Percentiles rank a stretch among this genome's conserved stretches.
Evolutionary conservation across 2,888 invertebrate species (phyloP).

Genomic region (Aphidoletes aphidimyza): DNA sequence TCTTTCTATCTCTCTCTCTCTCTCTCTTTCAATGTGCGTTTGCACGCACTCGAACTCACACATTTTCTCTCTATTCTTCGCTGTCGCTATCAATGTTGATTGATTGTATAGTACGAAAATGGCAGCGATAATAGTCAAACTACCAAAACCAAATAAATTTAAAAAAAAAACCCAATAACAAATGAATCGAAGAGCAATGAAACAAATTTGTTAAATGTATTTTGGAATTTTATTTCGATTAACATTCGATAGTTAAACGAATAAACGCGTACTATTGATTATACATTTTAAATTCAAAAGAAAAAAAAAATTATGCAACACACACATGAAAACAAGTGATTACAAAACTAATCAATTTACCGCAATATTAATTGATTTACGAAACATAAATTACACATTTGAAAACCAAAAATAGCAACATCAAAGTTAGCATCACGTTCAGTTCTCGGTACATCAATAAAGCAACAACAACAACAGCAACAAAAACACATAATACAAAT

Average conservation of each 20-base stretch:
- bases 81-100: background rate
- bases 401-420: background rate
- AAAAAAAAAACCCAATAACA: too few species aligned
- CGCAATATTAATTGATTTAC: conserved; percentile 19
- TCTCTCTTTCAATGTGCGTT: background rate
- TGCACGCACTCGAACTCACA: too few species aligned
- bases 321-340: background rate
- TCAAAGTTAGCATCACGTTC: background rate
- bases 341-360: background rate
- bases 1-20: too few species aligned
- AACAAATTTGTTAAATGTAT: background rate
- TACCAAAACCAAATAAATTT: too few species aligned
- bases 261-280: background rate
- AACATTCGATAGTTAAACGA: background rate
- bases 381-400: background rate
- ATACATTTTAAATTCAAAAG: background rate
- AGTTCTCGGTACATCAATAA: conserved; percentile 12
- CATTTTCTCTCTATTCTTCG: too few species aligned
- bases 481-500: too few species aligned
- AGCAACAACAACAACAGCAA: background rate
- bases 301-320: background rate
- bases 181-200: background rate
- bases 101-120: background rate
- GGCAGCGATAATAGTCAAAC: too few species aligned
- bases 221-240: background rate